Evolutionary conservation across 2,797 vertebrate species (phyloP).

Genomic region (Hafferia zeledoni): DNA sequence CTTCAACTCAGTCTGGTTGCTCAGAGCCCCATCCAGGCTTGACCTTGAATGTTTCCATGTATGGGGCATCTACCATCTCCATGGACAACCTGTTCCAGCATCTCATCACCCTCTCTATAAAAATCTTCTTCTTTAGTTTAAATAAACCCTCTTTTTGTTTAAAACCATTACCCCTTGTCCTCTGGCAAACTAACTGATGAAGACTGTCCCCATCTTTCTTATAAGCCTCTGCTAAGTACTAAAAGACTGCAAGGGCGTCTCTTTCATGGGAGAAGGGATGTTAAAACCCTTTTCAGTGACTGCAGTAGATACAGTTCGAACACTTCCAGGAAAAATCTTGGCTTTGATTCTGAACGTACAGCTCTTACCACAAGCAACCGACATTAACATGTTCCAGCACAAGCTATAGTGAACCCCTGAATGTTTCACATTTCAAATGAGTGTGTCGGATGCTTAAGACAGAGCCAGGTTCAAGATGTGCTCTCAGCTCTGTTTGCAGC

Average conservation of each 20-base stretch:
- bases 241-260: no score
- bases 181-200: background rate
- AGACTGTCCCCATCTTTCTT: background rate
- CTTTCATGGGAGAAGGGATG: background rate
- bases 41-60: background rate
- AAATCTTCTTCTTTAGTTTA: background rate
- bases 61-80: background rate
- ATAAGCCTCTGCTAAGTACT: background rate
- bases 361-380: background rate
- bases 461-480: background rate
- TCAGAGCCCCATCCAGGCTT: background rate
- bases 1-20: background rate
- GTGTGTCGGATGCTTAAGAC: rapidly evolving
- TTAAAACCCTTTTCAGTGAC: background rate
- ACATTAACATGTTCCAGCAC: background rate
- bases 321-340: background rate
- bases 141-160: background rate
- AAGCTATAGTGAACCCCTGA: background rate
- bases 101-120: background rate
- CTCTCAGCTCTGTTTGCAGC: background rate
- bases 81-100: background rate
- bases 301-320: background rate
- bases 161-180: background rate
- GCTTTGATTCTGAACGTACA: background rate
- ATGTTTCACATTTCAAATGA: background rate